Evolutionary conservation across 2,113 vertebrate genomes (phyloP).

Genomic region (Caranx melampygus): DNA sequence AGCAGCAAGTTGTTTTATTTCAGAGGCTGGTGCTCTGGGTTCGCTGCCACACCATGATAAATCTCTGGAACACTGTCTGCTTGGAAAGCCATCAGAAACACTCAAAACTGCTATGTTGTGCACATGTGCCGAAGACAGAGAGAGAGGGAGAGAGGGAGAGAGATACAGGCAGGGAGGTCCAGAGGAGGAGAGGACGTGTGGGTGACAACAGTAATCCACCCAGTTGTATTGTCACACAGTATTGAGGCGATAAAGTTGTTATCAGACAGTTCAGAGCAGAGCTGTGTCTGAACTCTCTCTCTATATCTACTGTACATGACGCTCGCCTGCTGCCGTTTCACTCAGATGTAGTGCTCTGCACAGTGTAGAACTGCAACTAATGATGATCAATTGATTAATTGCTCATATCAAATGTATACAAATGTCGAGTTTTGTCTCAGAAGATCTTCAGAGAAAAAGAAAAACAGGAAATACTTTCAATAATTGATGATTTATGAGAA

Average conservation of each 20-base stretch:
- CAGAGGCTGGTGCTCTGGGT: slow-evolving; percentile 41
- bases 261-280: not conserved
- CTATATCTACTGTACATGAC: not conserved
- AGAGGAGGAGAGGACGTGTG: slow-evolving; percentile 1
- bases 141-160: not conserved
- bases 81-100: slow-evolving; percentile 57
- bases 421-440: too few relatives aligned
- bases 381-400: too few relatives aligned
- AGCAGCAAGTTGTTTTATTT: slow-evolving; percentile 51
- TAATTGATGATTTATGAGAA: too few relatives aligned
- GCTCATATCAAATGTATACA: too few relatives aligned
- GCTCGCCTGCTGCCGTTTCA: not conserved
- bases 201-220: slow-evolving; percentile 21
- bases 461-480: too few relatives aligned
- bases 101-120: slow-evolving; percentile 40
- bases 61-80: slow-evolving; percentile 67
- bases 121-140: slow-evolving; percentile 46
- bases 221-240: not conserved
- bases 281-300: not conserved
- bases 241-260: not conserved
- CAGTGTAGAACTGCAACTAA: not conserved
- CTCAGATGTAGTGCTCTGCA: not conserved
- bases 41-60: slow-evolving; percentile 64
- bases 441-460: too few relatives aligned
- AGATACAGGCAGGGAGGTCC: slow-evolving; percentile 16